Percentiles rank a stretch among this genome's conserved stretches.
phyloP scores from a whole-genome alignment of 2,888 invertebrate species.

The Drosophila suboccidentalis region DNA sequence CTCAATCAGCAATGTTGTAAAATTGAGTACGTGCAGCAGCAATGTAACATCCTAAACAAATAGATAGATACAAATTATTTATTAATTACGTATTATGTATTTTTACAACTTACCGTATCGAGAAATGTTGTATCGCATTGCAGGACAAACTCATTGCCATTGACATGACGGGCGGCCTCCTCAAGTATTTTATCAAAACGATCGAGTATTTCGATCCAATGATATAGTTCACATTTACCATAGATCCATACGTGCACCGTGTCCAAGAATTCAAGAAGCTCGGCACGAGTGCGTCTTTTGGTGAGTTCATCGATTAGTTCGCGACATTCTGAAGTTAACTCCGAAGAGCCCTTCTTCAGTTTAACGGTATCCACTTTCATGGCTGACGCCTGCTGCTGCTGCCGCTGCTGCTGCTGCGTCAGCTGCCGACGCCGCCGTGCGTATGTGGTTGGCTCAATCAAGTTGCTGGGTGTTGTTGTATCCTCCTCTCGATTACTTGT shows the following conservation, averaged over 20 bases:
- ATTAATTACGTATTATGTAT: background rate
- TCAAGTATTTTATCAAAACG: constrained; percentile 91
- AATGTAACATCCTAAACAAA: constrained; percentile 89
- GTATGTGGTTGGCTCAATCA: constrained; percentile 54
- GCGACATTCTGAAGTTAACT: constrained; percentile 92
- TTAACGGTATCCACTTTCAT: constrained; percentile 94
- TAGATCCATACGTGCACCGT: constrained; percentile 93
- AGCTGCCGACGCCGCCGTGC: constrained; percentile 61
- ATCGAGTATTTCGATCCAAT: constrained; percentile 94
- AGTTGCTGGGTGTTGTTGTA: constrained; percentile 31
- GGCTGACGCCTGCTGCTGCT: constrained; percentile 60
- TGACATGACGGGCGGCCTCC: constrained; percentile 87
- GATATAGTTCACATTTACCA: constrained; percentile 94
- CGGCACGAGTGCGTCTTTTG: constrained; percentile 88
- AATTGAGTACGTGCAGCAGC: constrained; percentile 91
- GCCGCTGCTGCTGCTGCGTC: constrained; percentile 42
- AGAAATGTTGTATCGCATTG: constrained; percentile 90
- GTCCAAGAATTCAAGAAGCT: constrained; percentile 89
- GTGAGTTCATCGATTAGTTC: constrained; percentile 91
- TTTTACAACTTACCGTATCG: constrained; percentile 86
- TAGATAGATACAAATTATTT: background rate
- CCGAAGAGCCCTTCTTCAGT: constrained; percentile 93
- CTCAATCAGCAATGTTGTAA: constrained; percentile 93
- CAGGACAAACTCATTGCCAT: constrained; percentile 85
- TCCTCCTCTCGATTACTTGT: constrained; percentile 5